Percentiles rank a stretch among this genome's conserved stretches.
Conservation (phyloP, 2,888 invertebrate genomes). For the Melanophora roralis region DNA sequence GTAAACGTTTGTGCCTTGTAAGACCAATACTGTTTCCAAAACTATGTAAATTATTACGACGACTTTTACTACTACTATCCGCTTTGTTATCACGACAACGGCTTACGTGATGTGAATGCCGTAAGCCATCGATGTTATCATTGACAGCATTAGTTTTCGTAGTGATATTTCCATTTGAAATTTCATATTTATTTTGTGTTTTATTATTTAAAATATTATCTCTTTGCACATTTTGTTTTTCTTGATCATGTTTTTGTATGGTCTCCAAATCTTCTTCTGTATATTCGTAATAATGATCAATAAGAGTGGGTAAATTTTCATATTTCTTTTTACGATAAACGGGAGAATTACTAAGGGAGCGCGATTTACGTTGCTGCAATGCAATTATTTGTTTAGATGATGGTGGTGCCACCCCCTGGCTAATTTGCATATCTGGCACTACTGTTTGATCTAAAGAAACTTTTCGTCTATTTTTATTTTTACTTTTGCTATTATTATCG, state of each 20-base stretch:
- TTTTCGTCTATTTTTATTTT: constrained; percentile 26
- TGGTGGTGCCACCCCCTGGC: constrained; percentile 55
- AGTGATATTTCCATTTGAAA: constrained; percentile 17
- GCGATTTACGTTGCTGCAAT: constrained; percentile 62
- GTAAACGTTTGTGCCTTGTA: constrained; percentile 67
- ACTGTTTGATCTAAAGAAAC: constrained; percentile 34
- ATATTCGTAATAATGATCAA: constrained; percentile 61
- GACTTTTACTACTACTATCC: constrained; percentile 9
- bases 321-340: constrained; percentile 72
- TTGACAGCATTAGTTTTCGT: neutral
- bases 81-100: constrained; percentile 66
- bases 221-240: constrained; percentile 62
- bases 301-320: constrained; percentile 68
- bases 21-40: constrained; percentile 69
- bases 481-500: constrained; percentile 52
- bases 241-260: constrained; percentile 55
- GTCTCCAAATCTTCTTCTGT: constrained; percentile 50
- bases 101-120: constrained; percentile 71
- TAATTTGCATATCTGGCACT: constrained; percentile 62
- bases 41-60: constrained; percentile 62
- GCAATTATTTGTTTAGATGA: constrained; percentile 57
- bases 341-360: constrained; percentile 76
- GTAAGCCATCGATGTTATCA: constrained; percentile 66
- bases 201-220: neutral
- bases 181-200: neutral